A percentile compares a stretch with the other conserved stretches of the same genome.
phyloP scores from a whole-genome alignment of 1,140 invertebrate genomes.

The Hyphantria cunea region DNA sequence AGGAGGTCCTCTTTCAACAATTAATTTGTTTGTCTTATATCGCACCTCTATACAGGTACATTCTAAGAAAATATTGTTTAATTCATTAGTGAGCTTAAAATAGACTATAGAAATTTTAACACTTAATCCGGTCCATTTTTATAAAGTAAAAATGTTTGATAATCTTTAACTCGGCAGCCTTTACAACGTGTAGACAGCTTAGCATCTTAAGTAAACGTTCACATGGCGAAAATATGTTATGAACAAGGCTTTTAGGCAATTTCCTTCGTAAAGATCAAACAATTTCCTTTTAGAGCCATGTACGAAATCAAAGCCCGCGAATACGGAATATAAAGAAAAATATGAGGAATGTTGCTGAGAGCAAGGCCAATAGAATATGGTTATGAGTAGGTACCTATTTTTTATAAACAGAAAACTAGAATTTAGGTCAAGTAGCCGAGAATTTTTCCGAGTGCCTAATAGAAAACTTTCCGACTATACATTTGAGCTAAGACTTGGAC shows the following conservation, averaged over 20 bases:
- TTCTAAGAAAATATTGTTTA: no score
- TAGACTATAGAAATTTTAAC: no score
- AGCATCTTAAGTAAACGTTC: constrained; percentile 24
- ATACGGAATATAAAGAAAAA: constrained; percentile 36
- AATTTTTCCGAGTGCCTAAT: constrained; percentile 7
- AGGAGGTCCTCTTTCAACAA: no score
- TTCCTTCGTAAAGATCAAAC: constrained; percentile 48
- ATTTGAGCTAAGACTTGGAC: constrained; percentile 12
- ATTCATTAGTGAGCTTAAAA: no score
- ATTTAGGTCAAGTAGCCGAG: constrained; percentile 15
- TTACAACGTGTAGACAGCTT: not conserved
- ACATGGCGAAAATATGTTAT: constrained; percentile 32
- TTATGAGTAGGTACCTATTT: constrained; percentile 15
- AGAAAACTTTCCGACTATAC: constrained; percentile 13
- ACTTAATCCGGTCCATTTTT: no score
- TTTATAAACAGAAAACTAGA: constrained; percentile 18
- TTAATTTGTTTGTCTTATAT: no score
- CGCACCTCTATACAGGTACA: no score
- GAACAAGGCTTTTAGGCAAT: constrained; percentile 45
- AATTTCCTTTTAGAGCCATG: constrained; percentile 41
- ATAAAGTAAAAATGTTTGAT: not conserved
- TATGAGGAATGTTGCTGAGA: constrained; percentile 21
- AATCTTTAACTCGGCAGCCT: not conserved
- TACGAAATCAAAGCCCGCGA: constrained; percentile 39
- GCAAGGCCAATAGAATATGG: constrained; percentile 28